These are phyloP conservation scores for Salvelinus alpinus DNA, from an alignment of 2,113 vertebrate species.

Conservation along the genomic window DNA sequence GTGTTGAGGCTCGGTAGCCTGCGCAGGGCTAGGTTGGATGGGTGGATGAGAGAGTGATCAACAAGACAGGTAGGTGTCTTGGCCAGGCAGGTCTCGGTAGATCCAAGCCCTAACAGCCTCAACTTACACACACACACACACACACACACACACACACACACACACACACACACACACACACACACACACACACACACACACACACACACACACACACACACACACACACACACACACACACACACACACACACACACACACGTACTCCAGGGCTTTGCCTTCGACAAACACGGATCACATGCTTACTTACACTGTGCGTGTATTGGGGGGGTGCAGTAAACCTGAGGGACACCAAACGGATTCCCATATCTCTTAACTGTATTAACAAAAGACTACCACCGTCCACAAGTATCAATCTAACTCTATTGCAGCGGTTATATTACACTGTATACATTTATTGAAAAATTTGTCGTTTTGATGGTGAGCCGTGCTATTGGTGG, in stretches of 20 bases:
- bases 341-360: background rate
- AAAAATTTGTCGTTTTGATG: too few relatives aligned
- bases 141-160: background rate
- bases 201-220: too few relatives aligned
- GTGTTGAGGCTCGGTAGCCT: background rate
- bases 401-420: too few relatives aligned
- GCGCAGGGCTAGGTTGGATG: slow-evolving; percentile 21
- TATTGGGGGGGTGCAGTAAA: background rate
- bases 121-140: too few relatives aligned
- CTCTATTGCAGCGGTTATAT: too few relatives aligned
- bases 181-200: too few relatives aligned
- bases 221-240: background rate
- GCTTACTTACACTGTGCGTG: background rate
- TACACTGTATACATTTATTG: too few relatives aligned
- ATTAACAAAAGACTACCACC: too few relatives aligned
- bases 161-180: background rate
- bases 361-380: too few relatives aligned
- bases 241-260: background rate
- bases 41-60: slow-evolving; percentile 37
- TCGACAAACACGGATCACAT: background rate
- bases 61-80: slow-evolving; percentile 55
- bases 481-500: too few relatives aligned
- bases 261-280: background rate
- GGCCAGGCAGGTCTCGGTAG: slow-evolving; percentile 22
- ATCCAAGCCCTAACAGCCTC: background rate